phyloP scores from a whole-genome alignment of 2,113 vertebrate genomes.

The Apistogramma diplotaenia region DNA sequence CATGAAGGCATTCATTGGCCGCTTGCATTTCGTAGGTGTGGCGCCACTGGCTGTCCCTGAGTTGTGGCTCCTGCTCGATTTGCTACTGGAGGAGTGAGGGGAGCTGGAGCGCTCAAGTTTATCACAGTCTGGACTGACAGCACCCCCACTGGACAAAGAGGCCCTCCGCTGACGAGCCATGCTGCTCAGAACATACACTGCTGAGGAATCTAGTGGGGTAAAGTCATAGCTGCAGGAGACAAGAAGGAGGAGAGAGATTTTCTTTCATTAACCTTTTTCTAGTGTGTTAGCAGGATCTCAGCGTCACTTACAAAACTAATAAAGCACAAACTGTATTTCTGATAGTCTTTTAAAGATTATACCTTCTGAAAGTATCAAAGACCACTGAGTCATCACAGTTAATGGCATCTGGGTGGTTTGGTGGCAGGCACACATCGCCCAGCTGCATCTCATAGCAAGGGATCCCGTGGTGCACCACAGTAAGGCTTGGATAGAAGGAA shows the following conservation, averaged over 20 bases:
- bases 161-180: constrained; percentile 98
- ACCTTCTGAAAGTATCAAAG: constrained; percentile 99
- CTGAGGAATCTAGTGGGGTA: constrained; percentile 96
- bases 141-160: constrained; percentile 87
- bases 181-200: constrained; percentile 97
- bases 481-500: constrained; percentile 98
- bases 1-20: constrained; percentile 99
- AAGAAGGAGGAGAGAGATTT: neutral
- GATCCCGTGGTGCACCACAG: constrained; percentile 98
- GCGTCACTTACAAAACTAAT: neutral
- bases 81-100: constrained; percentile 82
- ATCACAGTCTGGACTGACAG: constrained; percentile 86
- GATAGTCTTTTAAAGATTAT: no score
- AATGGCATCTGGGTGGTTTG: constrained; percentile 97
- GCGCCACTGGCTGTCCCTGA: constrained; percentile 88
- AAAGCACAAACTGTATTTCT: neutral
- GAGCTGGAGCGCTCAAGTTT: constrained; percentile 82
- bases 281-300: neutral
- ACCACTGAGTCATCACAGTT: constrained; percentile 99
- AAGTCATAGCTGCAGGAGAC: constrained; percentile 88
- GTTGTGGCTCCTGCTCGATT: constrained; percentile 87
- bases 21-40: constrained; percentile 97
- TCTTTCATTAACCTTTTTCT: neutral
- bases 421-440: constrained; percentile 96
- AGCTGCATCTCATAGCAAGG: constrained; percentile 97